These are phyloP conservation scores for Oryzias sinensis DNA, from an alignment of 2,797 vertebrate genomes.

Conservation along the genomic window DNA sequence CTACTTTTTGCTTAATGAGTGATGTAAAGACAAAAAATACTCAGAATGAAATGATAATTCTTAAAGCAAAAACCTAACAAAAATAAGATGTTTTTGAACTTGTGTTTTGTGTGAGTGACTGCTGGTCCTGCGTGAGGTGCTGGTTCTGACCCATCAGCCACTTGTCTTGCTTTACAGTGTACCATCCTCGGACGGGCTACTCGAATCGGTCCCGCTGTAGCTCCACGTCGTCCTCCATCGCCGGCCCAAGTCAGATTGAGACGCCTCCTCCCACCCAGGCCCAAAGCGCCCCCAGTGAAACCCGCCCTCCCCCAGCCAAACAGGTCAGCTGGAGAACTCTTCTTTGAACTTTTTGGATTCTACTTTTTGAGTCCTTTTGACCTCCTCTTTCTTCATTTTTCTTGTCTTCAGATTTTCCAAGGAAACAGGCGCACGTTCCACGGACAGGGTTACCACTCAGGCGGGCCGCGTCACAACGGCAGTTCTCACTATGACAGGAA, in stretches of 20 bases:
- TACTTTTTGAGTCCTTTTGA: background rate
- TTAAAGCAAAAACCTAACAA: no score
- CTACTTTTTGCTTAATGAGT: no score
- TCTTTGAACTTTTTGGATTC: background rate
- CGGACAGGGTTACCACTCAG: slow-evolving; percentile 78
- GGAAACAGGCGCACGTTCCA: slow-evolving; percentile 81
- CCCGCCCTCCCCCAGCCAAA: slow-evolving; percentile 73
- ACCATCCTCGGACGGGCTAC: slow-evolving; percentile 92
- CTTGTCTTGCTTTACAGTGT: slow-evolving; percentile 73
- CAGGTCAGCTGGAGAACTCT: slow-evolving; percentile 74
- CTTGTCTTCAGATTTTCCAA: slow-evolving; percentile 76
- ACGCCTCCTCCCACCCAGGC: slow-evolving; percentile 65
- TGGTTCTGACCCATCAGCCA: background rate
- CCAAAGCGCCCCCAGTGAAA: slow-evolving; percentile 58
- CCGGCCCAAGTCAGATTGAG: slow-evolving; percentile 61
- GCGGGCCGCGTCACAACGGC: slow-evolving; percentile 78
- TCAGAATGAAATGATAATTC: no score
- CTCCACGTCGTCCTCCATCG: slow-evolving; percentile 77
- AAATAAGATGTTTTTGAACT: no score
- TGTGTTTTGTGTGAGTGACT: no score
- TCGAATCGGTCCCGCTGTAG: slow-evolving; percentile 86
- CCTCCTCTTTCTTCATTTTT: background rate
- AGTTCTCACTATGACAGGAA: slow-evolving; percentile 72
- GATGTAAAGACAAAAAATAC: no score
- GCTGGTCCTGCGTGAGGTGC: background rate